These are phyloP conservation scores for Poecilia wingei DNA, from an alignment of 2,797 vertebrate species.

Conservation along the genomic window DNA sequence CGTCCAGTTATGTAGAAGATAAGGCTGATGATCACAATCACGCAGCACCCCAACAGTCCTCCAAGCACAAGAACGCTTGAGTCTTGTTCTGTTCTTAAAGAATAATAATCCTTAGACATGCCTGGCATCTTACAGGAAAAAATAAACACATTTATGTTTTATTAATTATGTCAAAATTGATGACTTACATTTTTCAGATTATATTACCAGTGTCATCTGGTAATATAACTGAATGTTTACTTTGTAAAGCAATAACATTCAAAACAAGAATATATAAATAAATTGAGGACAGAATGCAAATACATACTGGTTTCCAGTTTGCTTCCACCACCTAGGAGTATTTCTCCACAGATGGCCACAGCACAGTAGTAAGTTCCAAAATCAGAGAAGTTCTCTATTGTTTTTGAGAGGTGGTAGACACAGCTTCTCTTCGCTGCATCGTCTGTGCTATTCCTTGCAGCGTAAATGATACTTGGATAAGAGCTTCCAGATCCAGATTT, in stretches of 20 bases:
- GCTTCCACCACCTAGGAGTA: constrained; percentile 56
- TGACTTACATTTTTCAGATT: neutral
- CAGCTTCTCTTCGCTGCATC: constrained; percentile 29
- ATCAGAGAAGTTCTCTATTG: constrained; percentile 29
- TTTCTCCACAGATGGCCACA: constrained; percentile 57
- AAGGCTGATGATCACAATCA: constrained; percentile 16
- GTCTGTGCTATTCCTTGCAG: neutral
- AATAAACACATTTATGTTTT: neutral
- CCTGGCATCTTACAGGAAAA: neutral
- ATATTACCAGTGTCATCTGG: neutral
- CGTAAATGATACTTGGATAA: constrained; percentile 32
- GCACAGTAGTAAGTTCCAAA: constrained; percentile 66
- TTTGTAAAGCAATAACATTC: neutral
- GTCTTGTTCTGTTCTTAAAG: neutral
- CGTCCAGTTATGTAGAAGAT: neutral
- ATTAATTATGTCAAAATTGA: neutral
- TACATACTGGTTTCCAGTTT: constrained; percentile 32
- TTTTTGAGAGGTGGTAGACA: constrained; percentile 42
- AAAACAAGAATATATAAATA: neutral
- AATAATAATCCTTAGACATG: neutral
- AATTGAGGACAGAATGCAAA: neutral
- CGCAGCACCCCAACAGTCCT: constrained; percentile 21
- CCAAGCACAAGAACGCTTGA: constrained; percentile 16
- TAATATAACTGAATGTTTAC: neutral
- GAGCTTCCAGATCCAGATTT: constrained; percentile 26